Evolutionary conservation across 2,888 invertebrate genomes (phyloP).

Genomic region (Unio pictorum): DNA sequence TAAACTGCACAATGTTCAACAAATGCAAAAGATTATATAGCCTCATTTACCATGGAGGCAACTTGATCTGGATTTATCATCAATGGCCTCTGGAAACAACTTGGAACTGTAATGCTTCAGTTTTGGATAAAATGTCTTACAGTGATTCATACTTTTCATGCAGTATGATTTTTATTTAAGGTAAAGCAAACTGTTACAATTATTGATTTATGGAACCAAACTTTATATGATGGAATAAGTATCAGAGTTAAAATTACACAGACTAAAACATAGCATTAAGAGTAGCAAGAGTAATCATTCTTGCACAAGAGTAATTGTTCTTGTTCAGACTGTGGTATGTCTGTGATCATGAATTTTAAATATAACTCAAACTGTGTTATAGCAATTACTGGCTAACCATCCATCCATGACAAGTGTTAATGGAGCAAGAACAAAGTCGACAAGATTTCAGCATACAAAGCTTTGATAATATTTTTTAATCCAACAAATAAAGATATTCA

Average conservation of each 20-base stretch:
- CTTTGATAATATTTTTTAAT: not conserved
- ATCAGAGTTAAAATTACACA: not conserved
- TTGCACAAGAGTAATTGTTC: not conserved
- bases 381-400: not conserved
- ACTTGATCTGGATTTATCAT: not conserved
- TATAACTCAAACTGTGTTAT: not conserved
- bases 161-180: not conserved
- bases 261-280: not conserved
- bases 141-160: not conserved
- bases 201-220: not conserved
- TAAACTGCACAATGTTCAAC: not conserved
- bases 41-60: not conserved
- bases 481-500: not conserved
- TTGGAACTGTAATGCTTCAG: not conserved
- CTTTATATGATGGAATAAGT: not conserved
- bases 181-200: not conserved
- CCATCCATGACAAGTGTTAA: not conserved
- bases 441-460: not conserved
- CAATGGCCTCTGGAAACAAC: not conserved
- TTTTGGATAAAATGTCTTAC: not conserved
- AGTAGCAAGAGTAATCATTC: not conserved
- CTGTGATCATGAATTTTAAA: not conserved
- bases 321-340: not conserved
- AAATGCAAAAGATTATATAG: conserved; percentile 1
- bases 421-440: not conserved